These are phyloP conservation scores for Naja naja DNA, from an alignment of 2,113 vertebrate species.

Conservation along the genomic window DNA sequence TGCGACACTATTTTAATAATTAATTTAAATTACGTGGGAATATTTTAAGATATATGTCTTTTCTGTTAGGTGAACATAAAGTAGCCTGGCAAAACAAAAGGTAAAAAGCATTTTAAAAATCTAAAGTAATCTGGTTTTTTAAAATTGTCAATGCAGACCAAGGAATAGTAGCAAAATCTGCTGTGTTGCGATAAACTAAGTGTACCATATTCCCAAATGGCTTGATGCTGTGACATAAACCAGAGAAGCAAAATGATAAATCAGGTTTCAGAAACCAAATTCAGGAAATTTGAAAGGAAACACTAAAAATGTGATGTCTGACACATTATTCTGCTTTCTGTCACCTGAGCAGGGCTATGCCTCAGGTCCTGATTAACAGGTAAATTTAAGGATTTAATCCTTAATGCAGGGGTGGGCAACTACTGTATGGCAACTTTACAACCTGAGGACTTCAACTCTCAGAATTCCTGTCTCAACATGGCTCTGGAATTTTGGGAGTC, in stretches of 20 bases:
- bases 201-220: neutral
- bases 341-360: neutral
- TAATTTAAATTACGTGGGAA: neutral
- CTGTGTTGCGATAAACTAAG: neutral
- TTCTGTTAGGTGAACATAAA: neutral
- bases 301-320: neutral
- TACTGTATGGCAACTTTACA: neutral
- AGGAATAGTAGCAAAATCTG: neutral
- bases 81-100: neutral
- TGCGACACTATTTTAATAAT: neutral
- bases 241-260: neutral
- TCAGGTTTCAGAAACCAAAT: neutral
- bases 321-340: neutral
- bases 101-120: neutral
- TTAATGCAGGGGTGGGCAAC: neutral
- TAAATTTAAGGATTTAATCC: neutral
- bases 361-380: neutral
- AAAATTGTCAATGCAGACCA: neutral
- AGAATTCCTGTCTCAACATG: neutral
- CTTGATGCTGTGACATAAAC: neutral
- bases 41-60: neutral
- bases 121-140: neutral
- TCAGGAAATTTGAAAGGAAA: neutral
- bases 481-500: neutral
- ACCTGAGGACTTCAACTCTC: neutral